Base-by-base conservation (phyloP, 2,113 vertebrate genomes). In the Calyptomena viridis region DNA sequence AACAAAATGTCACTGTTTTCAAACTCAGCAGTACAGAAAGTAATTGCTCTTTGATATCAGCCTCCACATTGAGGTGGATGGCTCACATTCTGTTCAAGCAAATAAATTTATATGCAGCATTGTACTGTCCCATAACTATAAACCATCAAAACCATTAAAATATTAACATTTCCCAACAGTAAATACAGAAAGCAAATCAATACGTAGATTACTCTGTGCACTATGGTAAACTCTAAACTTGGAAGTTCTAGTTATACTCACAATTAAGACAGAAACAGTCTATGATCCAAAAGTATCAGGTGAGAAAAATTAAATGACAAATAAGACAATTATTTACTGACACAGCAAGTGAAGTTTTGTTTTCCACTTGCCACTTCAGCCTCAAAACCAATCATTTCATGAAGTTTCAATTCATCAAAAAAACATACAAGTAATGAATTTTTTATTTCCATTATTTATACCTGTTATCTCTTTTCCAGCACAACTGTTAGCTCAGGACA, bases 351-450 rank as follows among this genome's bases (percentile, higher is more conserved):
- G 2, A 86, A 67, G 35, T 12, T 89, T 75, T 74, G 5, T 30
- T 77, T 53, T 66, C 40, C 21, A 92, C 21, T 58, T 42, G 59
- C 4, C 9, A 55, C 39, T 63, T 25, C 6, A 47, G 9, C 8
- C 37, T 84, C 31, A 95, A 74, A 72, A 11, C 0, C 8, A 25
- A 71, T 14, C 6, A 49, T 21, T 64, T 53, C 4, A 12, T 9
- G 3, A 86, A 31, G 8, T 10, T 87, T 53, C 60, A 75, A 68
- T 44, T 59, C 0, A 19, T 30, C 2, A 79, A 73, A 89, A 81
- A 64, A 35, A 6, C 44, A 13, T 30, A 20, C 1, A 68, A 42
- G 17, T 28, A 3, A 42, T 2, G 0, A 30, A 21, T 15, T n/a
- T 63, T 25, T n/a, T 11, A 27, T 13, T 9, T 22, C 9, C 4